Conservation (phyloP, 2,888 invertebrate genomes). For the Zaprionus obscuricornis region DNA sequence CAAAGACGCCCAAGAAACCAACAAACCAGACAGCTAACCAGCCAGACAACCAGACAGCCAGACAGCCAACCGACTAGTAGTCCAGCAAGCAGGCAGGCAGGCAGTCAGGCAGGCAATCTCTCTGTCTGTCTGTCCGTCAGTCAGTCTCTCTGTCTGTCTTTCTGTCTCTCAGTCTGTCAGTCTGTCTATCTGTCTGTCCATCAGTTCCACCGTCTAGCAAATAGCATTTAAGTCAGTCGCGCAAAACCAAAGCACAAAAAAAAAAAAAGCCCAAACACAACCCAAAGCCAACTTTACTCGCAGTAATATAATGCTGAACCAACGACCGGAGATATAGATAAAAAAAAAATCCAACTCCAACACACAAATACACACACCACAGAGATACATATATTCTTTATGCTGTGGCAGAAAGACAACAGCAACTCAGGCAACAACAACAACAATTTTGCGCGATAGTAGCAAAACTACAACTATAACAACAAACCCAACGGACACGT, state of each 20-base stretch:
- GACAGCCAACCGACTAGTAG: constrained; percentile 24
- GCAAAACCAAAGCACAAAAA: constrained; percentile 30
- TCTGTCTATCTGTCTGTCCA: constrained; percentile 3
- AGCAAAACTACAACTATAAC: constrained; percentile 32
- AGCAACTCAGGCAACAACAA: constrained; percentile 32
- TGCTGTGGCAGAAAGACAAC: constrained; percentile 53
- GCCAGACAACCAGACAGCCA: constrained; percentile 14
- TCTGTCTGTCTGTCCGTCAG: background rate
- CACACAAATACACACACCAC: too few relatives aligned
- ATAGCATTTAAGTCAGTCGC: constrained; percentile 48
- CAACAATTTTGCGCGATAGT: too few relatives aligned
- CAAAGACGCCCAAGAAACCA: constrained; percentile 42
- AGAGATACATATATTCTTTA: too few relatives aligned
- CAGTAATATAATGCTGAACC: constrained; percentile 53
- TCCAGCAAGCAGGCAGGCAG: constrained; percentile 16
- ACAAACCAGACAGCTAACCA: constrained; percentile 22
- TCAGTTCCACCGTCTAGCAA: constrained; percentile 7
- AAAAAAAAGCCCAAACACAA: constrained; percentile 28
- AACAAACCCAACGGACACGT: constrained; percentile 64
- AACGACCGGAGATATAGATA: constrained; percentile 72
- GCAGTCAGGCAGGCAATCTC: constrained; percentile 14
- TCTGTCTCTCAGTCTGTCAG: constrained; percentile 14
- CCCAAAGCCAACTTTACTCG: constrained; percentile 44
- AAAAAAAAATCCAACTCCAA: constrained; percentile 75
- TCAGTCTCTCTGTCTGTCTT: background rate